Evolutionary conservation across 1,140 invertebrate genomes (phyloP), one percentile per base, ranked within the genome.

Genomic region (Pseudoatta argentina): DNA sequence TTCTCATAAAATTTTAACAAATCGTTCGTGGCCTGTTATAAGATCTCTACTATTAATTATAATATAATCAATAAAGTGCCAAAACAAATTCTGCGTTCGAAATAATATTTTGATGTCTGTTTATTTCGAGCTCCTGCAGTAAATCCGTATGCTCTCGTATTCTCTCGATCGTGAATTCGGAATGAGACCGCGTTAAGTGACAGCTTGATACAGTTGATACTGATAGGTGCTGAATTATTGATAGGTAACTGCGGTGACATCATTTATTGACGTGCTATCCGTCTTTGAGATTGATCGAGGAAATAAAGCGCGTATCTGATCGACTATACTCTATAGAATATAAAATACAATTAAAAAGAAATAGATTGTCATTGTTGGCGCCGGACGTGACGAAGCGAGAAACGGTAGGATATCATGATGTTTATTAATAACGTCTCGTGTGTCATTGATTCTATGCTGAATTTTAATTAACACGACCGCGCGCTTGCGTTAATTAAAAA

Each of bases 151-250:
- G 14, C 57, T 64, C 57, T 64, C 39, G 6, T 5, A 64, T 10
- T 44, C 21, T 77, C 16, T 39, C 39, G 4, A n/a, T 4, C 12
- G 30, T 16, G 12, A 18, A 64, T 30, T 64, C 27, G 44, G 10
- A 7, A 77, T 2, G 16, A 39, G 27, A 59, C n/a, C 1, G 24
- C 18, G 10, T 78, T 64, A 78, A 78, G 24, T 78, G 59, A 64
- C 24, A 30, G 30, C 53, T 78, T 61, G 10, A 78, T 75, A 57
- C 27, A 21, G 51, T 78, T 61, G 10, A 78, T 75, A 57, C 51
- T 39, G 51, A 73, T 63, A n/a, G 39, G n/a, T 24, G 27, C 7
- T 64, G 12, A 64, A 78, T 78, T 78, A 78, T 66, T 78, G 61
- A 66, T 78, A 16, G 18, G n/a, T 12, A 78, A 64, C 10, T 55